Conservation (phyloP, 1,140 invertebrate genomes). For the Lepidurus couesii region DNA sequence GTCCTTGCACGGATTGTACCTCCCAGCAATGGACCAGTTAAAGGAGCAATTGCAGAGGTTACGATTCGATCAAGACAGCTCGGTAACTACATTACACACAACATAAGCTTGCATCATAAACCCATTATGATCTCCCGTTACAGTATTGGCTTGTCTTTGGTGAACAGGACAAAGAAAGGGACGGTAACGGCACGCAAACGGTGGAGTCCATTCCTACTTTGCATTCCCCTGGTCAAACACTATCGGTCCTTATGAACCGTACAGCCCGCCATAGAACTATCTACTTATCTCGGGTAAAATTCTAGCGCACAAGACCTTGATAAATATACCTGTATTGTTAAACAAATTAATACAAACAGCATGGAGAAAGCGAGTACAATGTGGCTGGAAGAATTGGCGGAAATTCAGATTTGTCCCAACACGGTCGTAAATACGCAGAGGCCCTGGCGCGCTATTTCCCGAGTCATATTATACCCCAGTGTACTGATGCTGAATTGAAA, state of each 20-base stretch:
- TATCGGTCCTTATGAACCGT: constrained; percentile 7
- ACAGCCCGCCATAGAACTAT: background rate
- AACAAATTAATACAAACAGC: constrained; percentile 50
- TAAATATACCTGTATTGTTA: background rate
- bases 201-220: background rate
- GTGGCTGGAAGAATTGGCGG: constrained; percentile 84
- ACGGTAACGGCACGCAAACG: background rate
- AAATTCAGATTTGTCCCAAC: constrained; percentile 71
- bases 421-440: constrained; percentile 71
- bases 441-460: constrained; percentile 69
- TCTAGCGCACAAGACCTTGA: background rate
- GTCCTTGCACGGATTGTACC: background rate
- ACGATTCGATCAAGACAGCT: background rate
- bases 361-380: constrained; percentile 89
- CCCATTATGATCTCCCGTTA: background rate
- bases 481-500: constrained; percentile 57
- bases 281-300: constrained; percentile 26
- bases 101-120: background rate
- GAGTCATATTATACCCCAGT: constrained; percentile 45
- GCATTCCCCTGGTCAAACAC: constrained; percentile 8
- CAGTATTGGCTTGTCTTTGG: background rate
- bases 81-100: background rate
- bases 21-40: constrained; percentile 6
- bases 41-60: constrained; percentile 6
- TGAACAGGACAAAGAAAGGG: background rate